phyloP scores from a whole-genome alignment of 2,113 vertebrate genomes.

The Archocentrus centrarchus region DNA sequence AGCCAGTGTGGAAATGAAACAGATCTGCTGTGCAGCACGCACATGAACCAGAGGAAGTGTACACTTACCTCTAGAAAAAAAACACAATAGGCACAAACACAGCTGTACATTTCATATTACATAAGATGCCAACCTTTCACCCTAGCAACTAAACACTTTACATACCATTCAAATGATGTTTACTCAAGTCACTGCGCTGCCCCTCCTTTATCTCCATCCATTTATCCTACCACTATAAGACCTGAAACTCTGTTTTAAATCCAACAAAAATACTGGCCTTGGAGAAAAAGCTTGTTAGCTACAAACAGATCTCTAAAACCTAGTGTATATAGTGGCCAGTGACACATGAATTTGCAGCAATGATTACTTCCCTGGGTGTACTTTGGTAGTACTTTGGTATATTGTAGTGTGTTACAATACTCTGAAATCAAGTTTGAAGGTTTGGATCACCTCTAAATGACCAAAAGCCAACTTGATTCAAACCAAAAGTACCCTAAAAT shows the following conservation, averaged over 20 bases:
- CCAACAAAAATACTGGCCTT: not conserved
- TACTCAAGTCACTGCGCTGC: not conserved
- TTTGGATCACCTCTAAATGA: not conserved
- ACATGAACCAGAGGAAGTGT: not conserved
- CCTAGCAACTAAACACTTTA: constrained; percentile 54
- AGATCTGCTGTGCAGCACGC: constrained; percentile 15
- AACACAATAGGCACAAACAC: constrained; percentile 2
- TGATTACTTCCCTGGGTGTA: not conserved
- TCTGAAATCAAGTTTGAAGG: not conserved
- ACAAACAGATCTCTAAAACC: not conserved
- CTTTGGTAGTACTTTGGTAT: not conserved
- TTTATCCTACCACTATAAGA: not conserved
- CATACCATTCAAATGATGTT: constrained; percentile 65
- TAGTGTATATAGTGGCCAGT: too few relatives aligned
- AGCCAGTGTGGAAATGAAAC: constrained; percentile 46
- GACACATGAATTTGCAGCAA: too few relatives aligned
- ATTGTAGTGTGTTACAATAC: too few relatives aligned
- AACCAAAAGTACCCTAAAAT: not conserved
- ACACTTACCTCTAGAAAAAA: constrained; percentile 6
- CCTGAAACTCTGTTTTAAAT: not conserved
- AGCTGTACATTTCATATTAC: constrained; percentile 49
- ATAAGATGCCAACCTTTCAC: constrained; percentile 42
- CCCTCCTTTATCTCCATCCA: constrained; percentile 27
- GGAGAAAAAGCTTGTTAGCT: not conserved
- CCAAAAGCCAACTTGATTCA: not conserved